Percentiles rank a stretch among this genome's conserved stretches.
These are phyloP conservation scores for Arge pagana DNA, from an alignment of 2,888 invertebrate species.

Conservation along the genomic window DNA sequence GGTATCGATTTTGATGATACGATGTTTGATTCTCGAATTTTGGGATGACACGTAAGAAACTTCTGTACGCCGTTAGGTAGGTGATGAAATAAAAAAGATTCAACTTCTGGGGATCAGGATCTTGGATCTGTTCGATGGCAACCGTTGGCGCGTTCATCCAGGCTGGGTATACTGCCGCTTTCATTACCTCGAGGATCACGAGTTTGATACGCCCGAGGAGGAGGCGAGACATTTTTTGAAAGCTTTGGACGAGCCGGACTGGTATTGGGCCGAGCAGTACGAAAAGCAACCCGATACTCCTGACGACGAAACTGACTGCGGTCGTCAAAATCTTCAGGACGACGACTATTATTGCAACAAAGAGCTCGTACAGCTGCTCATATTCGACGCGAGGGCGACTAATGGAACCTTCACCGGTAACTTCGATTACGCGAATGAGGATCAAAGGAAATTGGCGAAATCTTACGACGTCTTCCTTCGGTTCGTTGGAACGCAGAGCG, in stretches of 20 bases:
- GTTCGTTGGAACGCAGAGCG: slow-evolving; percentile 88
- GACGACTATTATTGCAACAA: slow-evolving; percentile 84
- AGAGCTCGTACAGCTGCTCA: slow-evolving; percentile 80
- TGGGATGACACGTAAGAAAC: not conserved
- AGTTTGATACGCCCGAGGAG: slow-evolving; percentile 73
- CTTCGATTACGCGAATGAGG: slow-evolving; percentile 52
- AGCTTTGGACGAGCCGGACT: slow-evolving; percentile 62
- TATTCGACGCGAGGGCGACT: slow-evolving; percentile 85
- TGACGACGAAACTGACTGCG: slow-evolving; percentile 59
- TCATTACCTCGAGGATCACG: slow-evolving; percentile 79
- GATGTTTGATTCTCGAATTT: not conserved
- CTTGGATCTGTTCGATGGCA: slow-evolving; percentile 73
- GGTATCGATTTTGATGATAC: slow-evolving; percentile 31
- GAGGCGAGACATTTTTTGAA: slow-evolving; percentile 77
- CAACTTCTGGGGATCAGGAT: slow-evolving; percentile 71
- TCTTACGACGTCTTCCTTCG: slow-evolving; percentile 76
- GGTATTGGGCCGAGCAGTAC: slow-evolving; percentile 66
- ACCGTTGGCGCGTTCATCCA: slow-evolving; percentile 80
- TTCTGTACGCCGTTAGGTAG: slow-evolving; percentile 62
- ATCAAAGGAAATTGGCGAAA: slow-evolving; percentile 64
- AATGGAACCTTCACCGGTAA: slow-evolving; percentile 58
- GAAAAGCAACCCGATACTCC: slow-evolving; percentile 42
- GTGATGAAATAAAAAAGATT: slow-evolving; percentile 74
- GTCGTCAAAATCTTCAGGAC: slow-evolving; percentile 65
- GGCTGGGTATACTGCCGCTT: slow-evolving; percentile 91